phyloP scores from a whole-genome alignment of 2,888 invertebrate species.

The Trypoxylon attenuatum region DNA sequence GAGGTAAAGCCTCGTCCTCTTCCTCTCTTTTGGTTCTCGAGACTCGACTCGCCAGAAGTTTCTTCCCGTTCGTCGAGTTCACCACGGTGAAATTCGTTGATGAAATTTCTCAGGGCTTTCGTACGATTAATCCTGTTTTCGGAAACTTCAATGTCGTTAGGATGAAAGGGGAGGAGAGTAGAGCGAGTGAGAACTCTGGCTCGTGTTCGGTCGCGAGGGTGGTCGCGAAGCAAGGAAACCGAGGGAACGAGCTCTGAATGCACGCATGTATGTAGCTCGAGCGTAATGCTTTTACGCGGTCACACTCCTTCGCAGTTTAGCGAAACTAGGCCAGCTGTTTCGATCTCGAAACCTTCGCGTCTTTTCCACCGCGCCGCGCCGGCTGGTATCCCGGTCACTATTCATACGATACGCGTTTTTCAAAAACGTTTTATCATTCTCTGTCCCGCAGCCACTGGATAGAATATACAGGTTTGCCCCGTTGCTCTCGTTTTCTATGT shows the following conservation, averaged over 20 bases:
- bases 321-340: slow-evolving; percentile 43
- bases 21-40: background rate
- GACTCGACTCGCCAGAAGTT: no score
- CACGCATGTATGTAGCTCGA: slow-evolving; percentile 34
- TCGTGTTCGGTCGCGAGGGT: no score
- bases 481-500: no score
- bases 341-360: slow-evolving; percentile 41
- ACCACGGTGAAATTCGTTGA: no score
- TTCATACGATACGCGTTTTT: slow-evolving; percentile 43
- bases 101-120: no score
- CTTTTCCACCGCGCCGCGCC: slow-evolving; percentile 1
- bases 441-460: background rate
- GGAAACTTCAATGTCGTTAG: background rate
- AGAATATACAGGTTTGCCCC: no score
- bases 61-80: no score
- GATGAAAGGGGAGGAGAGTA: background rate
- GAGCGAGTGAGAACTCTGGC: background rate
- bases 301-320: slow-evolving; percentile 5
- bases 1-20: background rate
- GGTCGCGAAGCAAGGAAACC: no score
- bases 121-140: background rate
- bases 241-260: slow-evolving; percentile 42
- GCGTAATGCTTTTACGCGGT: slow-evolving; percentile 36
- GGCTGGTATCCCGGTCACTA: slow-evolving; percentile 16
- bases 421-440: slow-evolving; percentile 27